Base-by-base conservation (phyloP, 2,797 vertebrate species). In the Chrosomus eos region DNA sequence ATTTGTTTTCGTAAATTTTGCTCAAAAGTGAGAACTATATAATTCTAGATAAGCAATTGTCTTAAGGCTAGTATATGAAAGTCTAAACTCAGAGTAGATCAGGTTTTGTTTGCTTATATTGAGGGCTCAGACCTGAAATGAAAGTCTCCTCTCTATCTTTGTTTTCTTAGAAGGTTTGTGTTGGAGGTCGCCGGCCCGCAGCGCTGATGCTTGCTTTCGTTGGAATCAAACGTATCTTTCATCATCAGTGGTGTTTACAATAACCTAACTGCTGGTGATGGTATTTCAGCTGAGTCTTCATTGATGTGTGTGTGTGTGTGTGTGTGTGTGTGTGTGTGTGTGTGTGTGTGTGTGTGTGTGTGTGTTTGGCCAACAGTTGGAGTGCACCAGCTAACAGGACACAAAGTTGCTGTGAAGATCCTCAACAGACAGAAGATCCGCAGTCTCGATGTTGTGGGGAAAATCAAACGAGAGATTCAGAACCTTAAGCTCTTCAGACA, bases 401-500 rank as follows among this genome's bases (percentile, higher is more conserved):
- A 99, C 89, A 99, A 99, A 93, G 98, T 99, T 67, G 98, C 98
- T 3, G 98, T 99, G 80, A 99, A 99, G 95, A 99, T 99, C 90
- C 94, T 99, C 79, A 99, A 99, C 92, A 96, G 98, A 87, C 98
- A 99, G 95, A 99, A 96, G 95, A 98, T 99, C 90, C 97, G 98
- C 88, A 99, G 97, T 88, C 96, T 99, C 62, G 98, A 99, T 94
- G 98, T 99, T 86, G 98, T 99, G 83, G 98, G 98, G 80, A 99
- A 99, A 94, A 99, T 99, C 93, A 99, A 99, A 89, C 91, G 97
- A 62, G 98, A 99, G 94, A 99, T 99, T 89, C 98, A 99, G 92
- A 99, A 99, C 91, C 96, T 99, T 81, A 99, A 99, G 90, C 96
- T 99, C 91, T 99, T 99, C 91, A 95, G 98, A 86, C 98, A 99